Conservation (phyloP, 2,113 vertebrate species). For the Ammodytes dubius region DNA sequence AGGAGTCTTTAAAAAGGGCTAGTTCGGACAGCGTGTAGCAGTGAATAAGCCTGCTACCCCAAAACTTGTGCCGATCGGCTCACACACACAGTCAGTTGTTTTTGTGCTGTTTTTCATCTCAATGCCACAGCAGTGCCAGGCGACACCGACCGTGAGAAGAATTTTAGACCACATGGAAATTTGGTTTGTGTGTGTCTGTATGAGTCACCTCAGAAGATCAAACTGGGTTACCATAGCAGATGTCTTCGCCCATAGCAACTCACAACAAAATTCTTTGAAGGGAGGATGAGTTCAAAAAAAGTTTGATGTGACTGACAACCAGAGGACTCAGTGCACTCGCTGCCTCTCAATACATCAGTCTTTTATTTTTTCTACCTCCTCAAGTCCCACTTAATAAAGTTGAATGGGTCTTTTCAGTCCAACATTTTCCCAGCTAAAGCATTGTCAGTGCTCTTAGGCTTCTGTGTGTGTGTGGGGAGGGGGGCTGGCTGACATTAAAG, state of each 20-base stretch:
- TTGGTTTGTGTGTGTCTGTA: slow-evolving; percentile 31
- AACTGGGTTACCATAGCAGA: slow-evolving; percentile 59
- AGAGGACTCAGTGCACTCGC: neutral
- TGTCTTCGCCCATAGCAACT: slow-evolving; percentile 49
- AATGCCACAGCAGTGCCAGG: slow-evolving; percentile 49
- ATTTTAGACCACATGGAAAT: slow-evolving; percentile 56
- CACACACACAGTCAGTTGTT: slow-evolving; percentile 51
- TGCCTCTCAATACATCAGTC: slow-evolving; percentile 13
- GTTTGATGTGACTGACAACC: slow-evolving; percentile 41
- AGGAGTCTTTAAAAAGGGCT: slow-evolving; percentile 36
- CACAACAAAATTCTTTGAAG: slow-evolving; percentile 53
- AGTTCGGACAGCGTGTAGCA: slow-evolving; percentile 44
- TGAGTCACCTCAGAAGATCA: slow-evolving; percentile 51
- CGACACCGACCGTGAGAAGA: slow-evolving; percentile 68
- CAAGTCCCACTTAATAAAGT: slow-evolving; percentile 33
- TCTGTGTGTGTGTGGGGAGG: slow-evolving; percentile 3
- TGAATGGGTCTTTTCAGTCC: slow-evolving; percentile 51
- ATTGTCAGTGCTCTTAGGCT: slow-evolving; percentile 5
- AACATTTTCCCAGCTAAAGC: slow-evolving; percentile 36
- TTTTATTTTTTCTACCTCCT: slow-evolving; percentile 34
- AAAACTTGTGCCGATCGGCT: slow-evolving; percentile 46
- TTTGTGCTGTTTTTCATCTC: slow-evolving; percentile 65
- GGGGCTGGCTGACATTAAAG: slow-evolving; percentile 41
- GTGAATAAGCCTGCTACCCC: slow-evolving; percentile 43
- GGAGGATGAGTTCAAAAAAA: slow-evolving; percentile 27